These are phyloP conservation scores for Yasuhikotakia modesta DNA, from an alignment of 2,797 vertebrate genomes.

Conservation along the genomic window DNA sequence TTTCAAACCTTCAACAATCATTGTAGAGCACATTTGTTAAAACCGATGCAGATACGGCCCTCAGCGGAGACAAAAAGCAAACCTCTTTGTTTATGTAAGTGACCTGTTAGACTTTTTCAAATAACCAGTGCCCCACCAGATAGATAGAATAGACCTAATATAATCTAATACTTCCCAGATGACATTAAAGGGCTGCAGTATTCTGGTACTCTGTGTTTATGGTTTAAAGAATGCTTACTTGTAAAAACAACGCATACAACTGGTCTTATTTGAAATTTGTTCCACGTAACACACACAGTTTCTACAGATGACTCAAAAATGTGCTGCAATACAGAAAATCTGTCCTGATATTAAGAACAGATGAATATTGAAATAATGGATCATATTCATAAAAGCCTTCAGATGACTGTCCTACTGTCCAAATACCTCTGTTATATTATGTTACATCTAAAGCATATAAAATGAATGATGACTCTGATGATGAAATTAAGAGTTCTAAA, in stretches of 20 bases:
- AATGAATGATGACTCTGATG: too few relatives aligned
- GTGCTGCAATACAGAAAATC: background rate
- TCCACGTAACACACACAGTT: slow-evolving; percentile 41
- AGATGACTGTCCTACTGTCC: background rate
- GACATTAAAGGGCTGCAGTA: slow-evolving; percentile 32
- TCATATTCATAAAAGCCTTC: slow-evolving; percentile 30
- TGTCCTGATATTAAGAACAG: slow-evolving; percentile 35
- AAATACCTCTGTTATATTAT: too few relatives aligned
- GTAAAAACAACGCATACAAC: slow-evolving; percentile 33
- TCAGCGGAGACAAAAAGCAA: slow-evolving; percentile 2
- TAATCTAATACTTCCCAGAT: slow-evolving; percentile 23
- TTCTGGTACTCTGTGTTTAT: slow-evolving; percentile 39
- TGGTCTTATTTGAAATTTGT: slow-evolving; percentile 41
- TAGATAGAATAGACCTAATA: background rate
- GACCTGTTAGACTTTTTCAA: background rate
- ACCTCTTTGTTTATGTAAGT: slow-evolving; percentile 36
- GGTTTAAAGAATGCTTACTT: slow-evolving; percentile 29
- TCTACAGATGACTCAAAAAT: slow-evolving; percentile 13
- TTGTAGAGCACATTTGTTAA: background rate
- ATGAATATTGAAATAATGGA: slow-evolving; percentile 42
- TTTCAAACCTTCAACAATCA: slow-evolving; percentile 26
- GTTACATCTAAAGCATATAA: too few relatives aligned
- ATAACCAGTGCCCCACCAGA: background rate
- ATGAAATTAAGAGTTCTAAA: too few relatives aligned
- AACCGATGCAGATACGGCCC: background rate